phyloP scores from a whole-genome alignment of 2,113 vertebrate species.

The Herpetotheres cachinnans region DNA sequence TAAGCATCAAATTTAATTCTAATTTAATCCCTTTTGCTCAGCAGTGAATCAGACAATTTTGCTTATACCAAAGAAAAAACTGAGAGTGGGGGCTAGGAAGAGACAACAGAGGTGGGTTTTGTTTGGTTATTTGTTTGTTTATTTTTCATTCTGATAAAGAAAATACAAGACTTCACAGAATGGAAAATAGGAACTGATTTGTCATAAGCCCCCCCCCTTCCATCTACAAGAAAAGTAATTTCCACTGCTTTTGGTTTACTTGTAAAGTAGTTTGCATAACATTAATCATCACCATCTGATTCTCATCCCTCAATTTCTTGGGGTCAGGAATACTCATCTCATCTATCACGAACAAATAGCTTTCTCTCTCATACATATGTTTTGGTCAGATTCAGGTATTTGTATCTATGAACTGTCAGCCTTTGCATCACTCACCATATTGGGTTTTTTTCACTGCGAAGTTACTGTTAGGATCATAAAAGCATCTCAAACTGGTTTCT shows the following conservation, averaged over 20 bases:
- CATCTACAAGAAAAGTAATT: not conserved
- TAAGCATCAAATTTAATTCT: not conserved
- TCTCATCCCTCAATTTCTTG: not conserved
- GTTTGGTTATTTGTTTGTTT: not conserved
- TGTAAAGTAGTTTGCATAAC: not conserved
- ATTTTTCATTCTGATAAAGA: not conserved
- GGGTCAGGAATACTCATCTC: not conserved
- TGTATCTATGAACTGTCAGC: not conserved
- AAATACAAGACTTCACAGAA: not conserved
- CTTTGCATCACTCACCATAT: not conserved
- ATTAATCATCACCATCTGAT: not conserved
- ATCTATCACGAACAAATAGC: not conserved
- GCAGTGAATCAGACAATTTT: not conserved
- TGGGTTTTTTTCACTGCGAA: not conserved
- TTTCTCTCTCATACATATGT: not conserved
- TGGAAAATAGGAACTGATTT: not conserved
- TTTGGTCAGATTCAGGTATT: not conserved
- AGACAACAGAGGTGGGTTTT: not conserved
- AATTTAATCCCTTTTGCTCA: not conserved
- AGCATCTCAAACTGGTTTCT: not conserved
- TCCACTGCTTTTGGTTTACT: not conserved
- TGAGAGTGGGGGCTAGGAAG: rapidly evolving
- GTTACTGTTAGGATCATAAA: not conserved
- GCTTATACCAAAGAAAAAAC: not conserved
- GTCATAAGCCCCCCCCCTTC: not conserved